Conservation (phyloP, 2,113 vertebrate genomes). For the Poecile atricapillus region DNA sequence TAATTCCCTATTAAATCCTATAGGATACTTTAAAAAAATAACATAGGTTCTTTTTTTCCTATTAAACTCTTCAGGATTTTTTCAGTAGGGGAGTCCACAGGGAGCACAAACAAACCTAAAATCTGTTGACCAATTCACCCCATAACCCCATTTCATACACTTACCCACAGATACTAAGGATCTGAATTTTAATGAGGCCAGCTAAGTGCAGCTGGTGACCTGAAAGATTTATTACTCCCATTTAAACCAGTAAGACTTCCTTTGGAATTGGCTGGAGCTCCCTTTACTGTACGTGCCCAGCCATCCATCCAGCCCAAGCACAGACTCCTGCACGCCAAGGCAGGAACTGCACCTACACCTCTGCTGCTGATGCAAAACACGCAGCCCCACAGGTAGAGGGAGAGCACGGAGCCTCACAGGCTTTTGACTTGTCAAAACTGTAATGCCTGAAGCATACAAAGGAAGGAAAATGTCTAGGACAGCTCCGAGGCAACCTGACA, state of each 20-base stretch:
- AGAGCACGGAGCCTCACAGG: neutral
- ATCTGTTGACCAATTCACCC: conserved; percentile 53
- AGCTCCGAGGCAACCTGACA: neutral
- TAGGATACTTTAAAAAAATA: conserved; percentile 5
- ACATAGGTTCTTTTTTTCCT: conserved; percentile 19
- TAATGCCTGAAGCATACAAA: neutral
- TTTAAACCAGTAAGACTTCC: conserved; percentile 57
- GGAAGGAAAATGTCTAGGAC: neutral
- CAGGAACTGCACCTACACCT: neutral
- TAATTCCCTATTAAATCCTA: conserved; percentile 58
- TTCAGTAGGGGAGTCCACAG: conserved; percentile 9
- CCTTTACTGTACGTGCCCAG: neutral
- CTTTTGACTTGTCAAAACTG: neutral
- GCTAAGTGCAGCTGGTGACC: conserved; percentile 50
- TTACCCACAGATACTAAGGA: conserved; percentile 29
- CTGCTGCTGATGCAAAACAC: neutral
- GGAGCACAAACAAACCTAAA: conserved; percentile 35
- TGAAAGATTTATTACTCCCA: conserved; percentile 45
- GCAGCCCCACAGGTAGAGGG: neutral
- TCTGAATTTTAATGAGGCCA: conserved; percentile 52
- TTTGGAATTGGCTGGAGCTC: neutral
- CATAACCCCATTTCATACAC: conserved; percentile 13
- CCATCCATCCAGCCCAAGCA: neutral
- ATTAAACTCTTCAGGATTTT: conserved; percentile 18
- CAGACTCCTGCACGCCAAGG: neutral